Evolutionary conservation across 2,797 vertebrate species (phyloP), one percentile per base, ranked within the genome.

Genomic region (Podargus strigoides): DNA sequence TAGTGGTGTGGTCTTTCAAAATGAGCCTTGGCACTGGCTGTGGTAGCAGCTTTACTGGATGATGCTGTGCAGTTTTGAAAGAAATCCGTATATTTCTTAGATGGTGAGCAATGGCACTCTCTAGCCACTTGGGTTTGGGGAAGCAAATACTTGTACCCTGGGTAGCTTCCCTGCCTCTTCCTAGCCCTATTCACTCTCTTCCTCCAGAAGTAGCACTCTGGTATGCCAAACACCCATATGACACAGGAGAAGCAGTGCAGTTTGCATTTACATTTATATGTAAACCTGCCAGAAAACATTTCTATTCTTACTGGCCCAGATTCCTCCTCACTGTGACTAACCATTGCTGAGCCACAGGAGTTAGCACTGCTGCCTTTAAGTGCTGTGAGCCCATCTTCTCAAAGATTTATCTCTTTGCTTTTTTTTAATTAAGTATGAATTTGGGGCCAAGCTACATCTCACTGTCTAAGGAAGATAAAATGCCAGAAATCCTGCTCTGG

Each of bases 241-340:
- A n/a, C n/a, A 27, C 32, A 37, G 81, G 64, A 95, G 87, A 36
- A 95, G 46, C 53, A 44, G 21, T 72, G 59, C 64, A 60, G 53
- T 70, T 91, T 94, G 47, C 63, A 49, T 94, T 91, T 93, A 46
- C 66, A 34, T 86, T 94, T 94, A 81, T 84, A 52, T 86, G 86
- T 94, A 93, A 96, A 94, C 69, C 47, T 0, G 3, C 42, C 70
- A 85, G 87, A 76, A 96, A 94, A 86, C 82, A 81, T 82, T 95
- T 96, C 82, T 90, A 36, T 95, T 95, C 94, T 86, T 93, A 74
- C 78, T 82, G 80, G 91, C 87, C 89, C 92, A 90, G 89, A 88
- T 96, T 93, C 20, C 21, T 86, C 22, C 63, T 86, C 50, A 6
- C 55, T 78, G 64, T 84, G 85, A 93, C 87, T 93, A 92, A 81